Conservation (phyloP, 1,140 invertebrate species). For the Drosophila takahashii region DNA sequence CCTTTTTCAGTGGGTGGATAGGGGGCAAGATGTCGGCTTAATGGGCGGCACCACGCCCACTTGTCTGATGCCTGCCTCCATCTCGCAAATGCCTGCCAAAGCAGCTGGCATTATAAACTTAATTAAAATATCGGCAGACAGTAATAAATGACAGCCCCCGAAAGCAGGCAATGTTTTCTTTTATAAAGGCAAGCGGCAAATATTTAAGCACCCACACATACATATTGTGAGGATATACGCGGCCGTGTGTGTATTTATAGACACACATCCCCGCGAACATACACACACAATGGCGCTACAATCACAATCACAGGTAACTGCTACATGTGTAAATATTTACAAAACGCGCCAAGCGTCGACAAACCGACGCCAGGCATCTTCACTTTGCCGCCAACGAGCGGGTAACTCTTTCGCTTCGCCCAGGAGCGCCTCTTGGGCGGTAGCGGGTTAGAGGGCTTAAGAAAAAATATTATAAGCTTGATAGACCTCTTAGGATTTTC, state of each 20-base stretch:
- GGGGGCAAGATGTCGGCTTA: constrained; percentile 37
- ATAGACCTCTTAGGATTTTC: neutral
- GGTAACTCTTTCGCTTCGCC: constrained; percentile 48
- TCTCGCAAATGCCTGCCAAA: constrained; percentile 7
- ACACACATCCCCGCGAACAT: constrained; percentile 13
- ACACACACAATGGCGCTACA: constrained; percentile 44
- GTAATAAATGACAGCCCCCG: constrained; percentile 46
- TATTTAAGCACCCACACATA: constrained; percentile 35
- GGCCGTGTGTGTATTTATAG: constrained; percentile 44
- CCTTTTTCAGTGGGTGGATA: constrained; percentile 33
- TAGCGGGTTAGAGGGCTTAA: neutral
- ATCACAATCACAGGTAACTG: constrained; percentile 83
- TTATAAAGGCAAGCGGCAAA: constrained; percentile 45
- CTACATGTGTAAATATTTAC: constrained; percentile 83
- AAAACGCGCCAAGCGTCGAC: constrained; percentile 78
- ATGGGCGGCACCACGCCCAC: constrained; percentile 25
- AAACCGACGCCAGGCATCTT: constrained; percentile 75
- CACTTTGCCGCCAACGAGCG: constrained; percentile 47
- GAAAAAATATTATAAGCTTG: neutral
- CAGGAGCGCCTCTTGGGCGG: constrained; percentile 7
- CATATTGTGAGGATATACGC: constrained; percentile 18
- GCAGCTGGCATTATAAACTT: constrained; percentile 74
- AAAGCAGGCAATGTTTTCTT: constrained; percentile 49
- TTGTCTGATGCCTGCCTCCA: neutral
- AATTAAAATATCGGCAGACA: constrained; percentile 75